Percentiles rank a stretch among this genome's conserved stretches.
Evolutionary conservation across 2,888 invertebrate genomes (phyloP).

Genomic region (Ceraclea dissimilis): DNA sequence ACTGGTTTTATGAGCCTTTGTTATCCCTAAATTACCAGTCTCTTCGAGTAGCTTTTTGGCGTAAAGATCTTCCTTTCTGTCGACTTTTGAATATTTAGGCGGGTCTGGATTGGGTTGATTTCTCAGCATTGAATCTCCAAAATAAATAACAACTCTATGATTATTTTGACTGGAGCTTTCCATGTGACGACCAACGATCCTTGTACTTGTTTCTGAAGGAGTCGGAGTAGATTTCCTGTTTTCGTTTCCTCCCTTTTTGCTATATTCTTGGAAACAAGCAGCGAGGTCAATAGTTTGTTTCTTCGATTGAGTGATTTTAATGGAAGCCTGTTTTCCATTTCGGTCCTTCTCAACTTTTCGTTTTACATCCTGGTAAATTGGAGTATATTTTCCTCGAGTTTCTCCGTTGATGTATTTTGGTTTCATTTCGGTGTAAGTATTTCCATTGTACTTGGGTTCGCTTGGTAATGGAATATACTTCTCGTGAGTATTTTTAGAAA

Average conservation of each 20-base stretch:
- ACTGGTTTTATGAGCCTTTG: constrained; percentile 37
- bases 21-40: constrained; percentile 35
- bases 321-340: constrained; percentile 33
- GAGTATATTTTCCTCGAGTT: constrained; percentile 32
- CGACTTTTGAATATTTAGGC: constrained; percentile 17
- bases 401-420: constrained; percentile 34
- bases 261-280: constrained; percentile 44
- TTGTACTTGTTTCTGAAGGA: constrained; percentile 28
- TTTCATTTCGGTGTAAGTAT: constrained; percentile 42
- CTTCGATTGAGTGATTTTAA: constrained; percentile 34
- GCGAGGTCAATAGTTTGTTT: constrained; percentile 35
- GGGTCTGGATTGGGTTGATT: constrained; percentile 32
- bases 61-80: constrained; percentile 38
- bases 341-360: constrained; percentile 35
- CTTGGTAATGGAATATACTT: constrained; percentile 44
- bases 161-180: constrained; percentile 39
- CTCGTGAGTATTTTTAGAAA: constrained; percentile 36
- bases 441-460: constrained; percentile 30
- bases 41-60: constrained; percentile 40
- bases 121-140: constrained; percentile 57
- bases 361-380: constrained; percentile 39
- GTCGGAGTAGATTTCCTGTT: constrained; percentile 19
- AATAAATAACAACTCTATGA: constrained; percentile 67
- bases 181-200: constrained; percentile 1
- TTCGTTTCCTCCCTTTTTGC: constrained; percentile 20